Percentiles rank a stretch among this genome's conserved stretches.
These are phyloP conservation scores for Brienomyrus brachyistius DNA, from an alignment of 2,113 vertebrate species.

Conservation along the genomic window DNA sequence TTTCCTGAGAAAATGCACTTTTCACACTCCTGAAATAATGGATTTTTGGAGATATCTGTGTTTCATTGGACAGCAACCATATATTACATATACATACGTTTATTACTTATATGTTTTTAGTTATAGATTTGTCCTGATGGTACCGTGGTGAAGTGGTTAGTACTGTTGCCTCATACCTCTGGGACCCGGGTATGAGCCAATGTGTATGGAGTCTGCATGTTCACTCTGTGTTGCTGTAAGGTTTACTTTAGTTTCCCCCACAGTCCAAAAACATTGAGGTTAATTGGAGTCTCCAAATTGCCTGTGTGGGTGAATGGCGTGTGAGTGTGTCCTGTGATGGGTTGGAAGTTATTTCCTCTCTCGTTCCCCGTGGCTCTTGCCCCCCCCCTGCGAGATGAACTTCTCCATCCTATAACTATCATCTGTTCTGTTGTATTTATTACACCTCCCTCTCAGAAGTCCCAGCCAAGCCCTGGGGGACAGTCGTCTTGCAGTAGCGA, in stretches of 20 bases:
- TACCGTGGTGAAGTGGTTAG: too few species aligned
- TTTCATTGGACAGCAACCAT: too few species aligned
- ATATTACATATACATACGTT: too few species aligned
- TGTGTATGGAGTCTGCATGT: neutral
- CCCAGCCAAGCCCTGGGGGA: slow-evolving; percentile 83
- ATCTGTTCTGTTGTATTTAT: neutral
- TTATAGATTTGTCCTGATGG: neutral
- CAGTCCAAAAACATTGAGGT: neutral
- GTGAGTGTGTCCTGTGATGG: neutral
- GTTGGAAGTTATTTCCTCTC: neutral
- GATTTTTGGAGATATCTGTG: too few species aligned
- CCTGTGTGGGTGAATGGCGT: too few species aligned
- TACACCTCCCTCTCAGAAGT: slow-evolving; percentile 63
- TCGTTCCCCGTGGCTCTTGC: neutral
- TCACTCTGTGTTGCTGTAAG: neutral
- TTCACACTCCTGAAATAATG: too few species aligned
- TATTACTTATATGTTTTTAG: neutral
- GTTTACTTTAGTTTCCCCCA: neutral
- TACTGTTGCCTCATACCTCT: too few species aligned
- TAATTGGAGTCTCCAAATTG: too few species aligned
- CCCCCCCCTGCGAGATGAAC: neutral
- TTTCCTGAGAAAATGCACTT: neutral
- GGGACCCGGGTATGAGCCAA: too few species aligned
- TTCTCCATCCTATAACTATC: neutral
- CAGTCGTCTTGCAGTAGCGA: slow-evolving; percentile 96